Conservation (phyloP, 2,888 invertebrate genomes). For the Camptogramma bilineatum region DNA sequence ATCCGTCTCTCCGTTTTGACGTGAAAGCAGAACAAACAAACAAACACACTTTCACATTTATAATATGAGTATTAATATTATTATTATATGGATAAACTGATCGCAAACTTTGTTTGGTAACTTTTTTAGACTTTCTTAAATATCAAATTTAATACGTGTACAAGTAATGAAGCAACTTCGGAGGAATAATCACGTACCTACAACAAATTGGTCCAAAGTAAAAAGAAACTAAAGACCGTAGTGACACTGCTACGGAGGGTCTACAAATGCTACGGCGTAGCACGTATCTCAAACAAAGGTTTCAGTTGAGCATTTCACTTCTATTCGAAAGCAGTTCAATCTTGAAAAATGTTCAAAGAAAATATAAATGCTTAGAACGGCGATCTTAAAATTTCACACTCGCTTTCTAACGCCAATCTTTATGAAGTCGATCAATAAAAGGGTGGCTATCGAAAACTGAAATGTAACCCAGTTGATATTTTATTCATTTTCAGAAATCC, state of each 20-base stretch:
- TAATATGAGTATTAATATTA: too few species aligned
- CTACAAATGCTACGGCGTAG: constrained; percentile 46
- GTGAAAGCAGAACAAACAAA: too few species aligned
- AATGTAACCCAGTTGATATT: constrained; percentile 42
- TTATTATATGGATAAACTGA: too few species aligned
- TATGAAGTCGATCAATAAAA: constrained; percentile 33
- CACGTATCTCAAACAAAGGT: constrained; percentile 45
- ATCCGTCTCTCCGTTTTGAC: too few species aligned
- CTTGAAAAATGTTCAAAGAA: constrained; percentile 37
- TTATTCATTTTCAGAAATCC: constrained; percentile 46
- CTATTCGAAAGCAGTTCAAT: constrained; percentile 40
- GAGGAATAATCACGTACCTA: not conserved
- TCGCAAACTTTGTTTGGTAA: too few species aligned
- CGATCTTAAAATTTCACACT: constrained; percentile 26
- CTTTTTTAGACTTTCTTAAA: too few species aligned
- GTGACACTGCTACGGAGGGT: constrained; percentile 12
- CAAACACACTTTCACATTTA: too few species aligned
- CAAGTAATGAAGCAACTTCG: too few species aligned
- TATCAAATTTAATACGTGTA: too few species aligned
- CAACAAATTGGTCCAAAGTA: not conserved
- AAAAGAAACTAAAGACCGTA: not conserved
- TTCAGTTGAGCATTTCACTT: constrained; percentile 47
- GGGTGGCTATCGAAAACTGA: constrained; percentile 38
- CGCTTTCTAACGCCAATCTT: constrained; percentile 29
- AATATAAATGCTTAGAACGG: constrained; percentile 23